Evolutionary conservation across 2,797 vertebrate species (phyloP).

Genomic region (Sebastiscus albofasciatus): DNA sequence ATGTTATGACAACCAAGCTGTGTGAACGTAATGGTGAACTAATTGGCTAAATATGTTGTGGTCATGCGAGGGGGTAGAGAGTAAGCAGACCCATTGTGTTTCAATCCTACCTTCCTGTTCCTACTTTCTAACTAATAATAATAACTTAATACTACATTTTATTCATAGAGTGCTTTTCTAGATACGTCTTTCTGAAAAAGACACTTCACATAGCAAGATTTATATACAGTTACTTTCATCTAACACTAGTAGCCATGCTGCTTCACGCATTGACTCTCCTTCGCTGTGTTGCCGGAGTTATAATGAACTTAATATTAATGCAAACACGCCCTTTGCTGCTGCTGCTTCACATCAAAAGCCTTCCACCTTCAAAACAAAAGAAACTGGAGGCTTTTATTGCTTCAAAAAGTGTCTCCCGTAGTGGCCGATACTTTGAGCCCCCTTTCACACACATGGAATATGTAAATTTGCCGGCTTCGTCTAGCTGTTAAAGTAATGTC

Average conservation of each 20-base stretch:
- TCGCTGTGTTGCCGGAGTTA: not conserved
- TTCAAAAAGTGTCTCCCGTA: not conserved
- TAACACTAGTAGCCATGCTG: not conserved
- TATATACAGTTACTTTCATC: constrained; percentile 21
- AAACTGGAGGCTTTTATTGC: constrained; percentile 5
- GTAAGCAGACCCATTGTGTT: not conserved
- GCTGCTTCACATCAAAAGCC: constrained; percentile 39
- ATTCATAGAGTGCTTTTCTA: not conserved
- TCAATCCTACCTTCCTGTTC: not conserved
- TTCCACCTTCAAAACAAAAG: constrained; percentile 14
- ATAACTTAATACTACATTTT: not conserved
- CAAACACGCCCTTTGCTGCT: constrained; percentile 11
- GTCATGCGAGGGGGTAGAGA: not conserved
- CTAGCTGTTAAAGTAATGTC: not conserved
- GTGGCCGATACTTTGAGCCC: not conserved
- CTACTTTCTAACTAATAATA: not conserved
- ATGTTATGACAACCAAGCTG: not conserved
- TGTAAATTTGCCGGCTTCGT: not conserved
- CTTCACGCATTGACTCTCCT: constrained; percentile 1
- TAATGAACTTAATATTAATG: constrained; percentile 38
- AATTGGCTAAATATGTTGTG: not conserved
- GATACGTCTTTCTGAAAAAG: not conserved
- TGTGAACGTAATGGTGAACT: not conserved
- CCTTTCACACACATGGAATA: not conserved
- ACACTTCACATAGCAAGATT: constrained; percentile 1